Conservation (phyloP, 92 coral and sea anemone species). For the Palythoa grandis region DNA sequence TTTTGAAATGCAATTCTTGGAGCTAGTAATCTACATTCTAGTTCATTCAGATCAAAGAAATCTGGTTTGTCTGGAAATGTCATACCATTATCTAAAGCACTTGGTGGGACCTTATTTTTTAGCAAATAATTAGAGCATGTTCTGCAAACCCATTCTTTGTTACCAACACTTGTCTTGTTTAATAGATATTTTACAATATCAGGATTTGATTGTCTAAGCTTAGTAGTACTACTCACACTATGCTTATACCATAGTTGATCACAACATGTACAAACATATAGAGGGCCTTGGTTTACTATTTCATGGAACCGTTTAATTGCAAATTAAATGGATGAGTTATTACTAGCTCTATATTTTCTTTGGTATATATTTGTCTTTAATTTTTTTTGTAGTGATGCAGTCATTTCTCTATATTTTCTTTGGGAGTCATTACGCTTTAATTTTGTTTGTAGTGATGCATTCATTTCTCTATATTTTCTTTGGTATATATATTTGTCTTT, state of each 20-base stretch:
- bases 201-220: no score
- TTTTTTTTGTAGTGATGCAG: neutral
- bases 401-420: neutral
- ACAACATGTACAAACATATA: constrained; percentile 64
- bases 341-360: constrained; percentile 41
- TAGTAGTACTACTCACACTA: constrained; percentile 51
- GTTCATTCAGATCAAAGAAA: neutral
- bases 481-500: neutral
- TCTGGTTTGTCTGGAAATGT: constrained; percentile 50
- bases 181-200: constrained; percentile 3
- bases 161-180: constrained; percentile 51
- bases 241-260: constrained; percentile 29
- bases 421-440: constrained; percentile 4
- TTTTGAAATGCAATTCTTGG: no score
- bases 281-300: constrained; percentile 53
- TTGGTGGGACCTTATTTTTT: constrained; percentile 62
- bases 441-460: neutral
- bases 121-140: constrained; percentile 49
- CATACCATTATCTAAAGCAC: constrained; percentile 62
- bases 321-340: constrained; percentile 43
- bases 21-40: no score
- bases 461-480: neutral
- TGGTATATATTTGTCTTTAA: neutral
- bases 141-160: neutral
- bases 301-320: constrained; percentile 52